Base-by-base conservation (phyloP, 2,113 vertebrate species). In the Phodopus roborovskii region DNA sequence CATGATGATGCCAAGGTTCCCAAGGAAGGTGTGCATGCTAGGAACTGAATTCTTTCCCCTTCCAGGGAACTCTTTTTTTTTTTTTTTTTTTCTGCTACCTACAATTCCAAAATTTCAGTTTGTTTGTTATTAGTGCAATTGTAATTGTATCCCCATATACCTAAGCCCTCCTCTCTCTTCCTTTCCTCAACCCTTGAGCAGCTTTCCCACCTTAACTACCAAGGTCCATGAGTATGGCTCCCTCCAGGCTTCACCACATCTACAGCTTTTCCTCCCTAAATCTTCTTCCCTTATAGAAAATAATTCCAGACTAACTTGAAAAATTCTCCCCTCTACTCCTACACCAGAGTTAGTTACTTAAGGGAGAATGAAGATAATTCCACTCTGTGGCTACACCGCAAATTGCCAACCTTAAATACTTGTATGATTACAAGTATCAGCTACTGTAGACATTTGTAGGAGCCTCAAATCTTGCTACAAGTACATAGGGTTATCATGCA, bases 81-180 rank as follows among this genome's bases (percentile, higher is more conserved):
- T 90, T 64, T 90, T 39, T 36, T 90, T 73, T 91, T 42, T 33
- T 58, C 15, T 71, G 48, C 5, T 56, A n/a, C 1, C 4, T 82
- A 8, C 4, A 13, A 36, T 83, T 97, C 5, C 24, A 45, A 24
- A 81, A 22, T 81, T 73, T 88, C 0, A 5, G 20, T 45, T 45
- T 48, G 11, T 71, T 92, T 97, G 73, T 11, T 78, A 50, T 22
- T 62, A 16, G 26, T 84, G 62, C 1, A 66, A 30, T 42, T 85
- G n/a, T 70, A 88, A 86, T 39, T 92, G 15, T 89, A 95, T 10
- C 33, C 50, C n/a, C 60, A 58, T 19, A 88, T 60, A 96, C 60
- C 26, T 15, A 39, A 8, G 36, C 12, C 53, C 5, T 16, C 74
- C 9, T 93, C 24, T 82, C n/a, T 89, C 16, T 12, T 64, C 28